A percentile compares a stretch with the other conserved stretches of the same genome.
These are phyloP conservation scores for Pachypeltis micranthus DNA, from an alignment of 1,140 invertebrate genomes.

Conservation along the genomic window DNA sequence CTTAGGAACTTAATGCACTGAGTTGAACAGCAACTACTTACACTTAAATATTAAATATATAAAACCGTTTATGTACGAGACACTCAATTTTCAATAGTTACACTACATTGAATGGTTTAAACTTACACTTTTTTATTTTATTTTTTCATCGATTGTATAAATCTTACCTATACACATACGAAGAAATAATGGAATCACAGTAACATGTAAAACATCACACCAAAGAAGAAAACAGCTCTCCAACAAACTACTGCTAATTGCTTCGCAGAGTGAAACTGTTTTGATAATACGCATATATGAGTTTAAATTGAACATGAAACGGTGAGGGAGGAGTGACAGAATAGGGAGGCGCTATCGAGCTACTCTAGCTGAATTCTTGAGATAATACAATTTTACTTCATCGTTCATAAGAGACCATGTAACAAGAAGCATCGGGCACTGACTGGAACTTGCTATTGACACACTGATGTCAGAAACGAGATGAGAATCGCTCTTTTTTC, in stretches of 20 bases:
- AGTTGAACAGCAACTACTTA: not conserved
- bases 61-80: not conserved
- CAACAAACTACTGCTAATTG: not conserved
- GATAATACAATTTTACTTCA: not conserved
- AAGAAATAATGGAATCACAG: slow-evolving; percentile 1
- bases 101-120: not conserved
- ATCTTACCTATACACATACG: not conserved
- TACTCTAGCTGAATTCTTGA: not conserved
- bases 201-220: slow-evolving; percentile 5
- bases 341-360: not conserved
- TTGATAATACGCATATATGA: not conserved
- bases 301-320: not conserved
- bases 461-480: too few species aligned
- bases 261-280: not conserved
- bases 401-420: not conserved
- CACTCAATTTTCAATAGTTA: not conserved
- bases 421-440: too few species aligned
- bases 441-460: too few species aligned
- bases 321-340: not conserved
- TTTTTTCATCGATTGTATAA: not conserved
- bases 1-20: slow-evolving; percentile 2
- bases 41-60: not conserved
- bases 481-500: too few species aligned
- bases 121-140: not conserved
- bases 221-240: not conserved